A percentile compares a stretch with the other conserved stretches of the same genome.
Evolutionary conservation across 2,113 vertebrate species (phyloP).

Genomic region (Python bivittatus): DNA sequence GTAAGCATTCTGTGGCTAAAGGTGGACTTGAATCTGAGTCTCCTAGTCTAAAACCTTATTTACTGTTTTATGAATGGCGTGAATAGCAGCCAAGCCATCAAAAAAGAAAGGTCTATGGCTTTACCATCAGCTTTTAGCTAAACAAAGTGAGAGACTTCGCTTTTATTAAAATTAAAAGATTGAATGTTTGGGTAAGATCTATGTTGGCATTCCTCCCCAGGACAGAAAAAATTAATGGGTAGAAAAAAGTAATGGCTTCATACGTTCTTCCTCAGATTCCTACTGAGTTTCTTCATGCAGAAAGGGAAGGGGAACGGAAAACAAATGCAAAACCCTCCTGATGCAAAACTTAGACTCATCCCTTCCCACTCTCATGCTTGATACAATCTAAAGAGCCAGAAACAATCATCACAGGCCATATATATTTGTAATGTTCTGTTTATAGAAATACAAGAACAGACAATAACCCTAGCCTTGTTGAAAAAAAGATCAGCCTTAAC

Average conservation of each 20-base stretch:
- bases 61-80: background rate
- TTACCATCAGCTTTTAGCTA: background rate
- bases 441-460: background rate
- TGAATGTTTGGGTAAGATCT: background rate
- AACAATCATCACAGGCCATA: background rate
- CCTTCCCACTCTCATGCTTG: background rate
- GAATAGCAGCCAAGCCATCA: background rate
- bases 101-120: background rate
- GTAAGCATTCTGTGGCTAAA: background rate
- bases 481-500: slow-evolving; percentile 30
- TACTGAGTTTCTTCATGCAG: background rate
- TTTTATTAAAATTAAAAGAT: background rate
- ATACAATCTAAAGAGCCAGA: background rate
- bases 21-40: background rate
- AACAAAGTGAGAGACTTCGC: background rate
- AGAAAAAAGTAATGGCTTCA: background rate
- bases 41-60: background rate
- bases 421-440: background rate
- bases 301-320: background rate
- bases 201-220: background rate
- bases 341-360: background rate
- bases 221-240: background rate
- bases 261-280: background rate
- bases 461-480: background rate
- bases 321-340: background rate